Conservation (phyloP, 2,888 invertebrate species). For the Oscheius sp. region DNA sequence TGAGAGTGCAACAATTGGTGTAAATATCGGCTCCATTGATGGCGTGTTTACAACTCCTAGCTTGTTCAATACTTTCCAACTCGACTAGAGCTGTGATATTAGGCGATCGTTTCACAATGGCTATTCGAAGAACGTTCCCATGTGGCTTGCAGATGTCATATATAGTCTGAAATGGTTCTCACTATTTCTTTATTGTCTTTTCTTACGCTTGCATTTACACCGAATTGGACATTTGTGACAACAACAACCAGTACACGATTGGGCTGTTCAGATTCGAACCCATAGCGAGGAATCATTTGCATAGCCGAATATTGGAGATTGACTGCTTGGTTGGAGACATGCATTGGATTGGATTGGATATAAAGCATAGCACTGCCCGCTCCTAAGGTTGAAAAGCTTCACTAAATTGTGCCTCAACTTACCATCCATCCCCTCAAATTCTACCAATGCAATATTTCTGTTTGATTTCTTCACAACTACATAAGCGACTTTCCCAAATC, state of each 20-base stretch:
- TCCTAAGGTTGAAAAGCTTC: slow-evolving; percentile 25
- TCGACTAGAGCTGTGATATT: slow-evolving; percentile 26
- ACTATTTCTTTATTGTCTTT: neutral
- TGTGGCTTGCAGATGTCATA: slow-evolving; percentile 94
- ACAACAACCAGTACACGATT: slow-evolving; percentile 97
- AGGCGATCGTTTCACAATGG: slow-evolving; percentile 76
- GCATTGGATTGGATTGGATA: slow-evolving; percentile 68
- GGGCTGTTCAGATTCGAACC: slow-evolving; percentile 78
- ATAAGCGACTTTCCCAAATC: slow-evolving; percentile 72
- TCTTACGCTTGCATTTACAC: slow-evolving; percentile 84
- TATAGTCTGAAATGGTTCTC: slow-evolving; percentile 79
- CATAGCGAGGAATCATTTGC: slow-evolving; percentile 56
- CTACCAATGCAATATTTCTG: slow-evolving; percentile 66
- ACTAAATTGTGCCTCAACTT: neutral
- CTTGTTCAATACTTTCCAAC: slow-evolving; percentile 20
- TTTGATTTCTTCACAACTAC: slow-evolving; percentile 61
- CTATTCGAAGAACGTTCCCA: slow-evolving; percentile 94
- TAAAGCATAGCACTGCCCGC: slow-evolving; percentile 62
- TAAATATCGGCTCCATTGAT: slow-evolving; percentile 98
- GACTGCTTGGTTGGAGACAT: slow-evolving; percentile 71
- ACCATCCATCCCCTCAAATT: slow-evolving; percentile 63
- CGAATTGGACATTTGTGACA: slow-evolving; percentile 96
- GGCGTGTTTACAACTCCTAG: slow-evolving; percentile 77
- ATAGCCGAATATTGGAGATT: neutral
- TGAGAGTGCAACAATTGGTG: slow-evolving; percentile 97